Conservation (phyloP, 2,797 vertebrate genomes). For the Scyliorhinus canicula region DNA sequence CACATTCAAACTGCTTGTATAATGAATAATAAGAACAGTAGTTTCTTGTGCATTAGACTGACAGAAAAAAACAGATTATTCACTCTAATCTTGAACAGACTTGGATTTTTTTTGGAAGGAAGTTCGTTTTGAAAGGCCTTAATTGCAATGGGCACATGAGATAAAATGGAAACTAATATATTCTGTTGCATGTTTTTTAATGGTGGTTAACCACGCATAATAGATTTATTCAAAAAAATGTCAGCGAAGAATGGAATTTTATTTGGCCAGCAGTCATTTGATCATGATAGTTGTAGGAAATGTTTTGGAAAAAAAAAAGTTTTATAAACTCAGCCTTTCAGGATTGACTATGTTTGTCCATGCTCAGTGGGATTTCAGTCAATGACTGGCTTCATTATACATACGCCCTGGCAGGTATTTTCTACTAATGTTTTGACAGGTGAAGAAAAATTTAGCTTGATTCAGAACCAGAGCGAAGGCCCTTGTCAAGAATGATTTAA, state of each 20-base stretch:
- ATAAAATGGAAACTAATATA: neutral
- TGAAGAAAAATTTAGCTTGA: conserved; percentile 41
- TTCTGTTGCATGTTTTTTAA: neutral
- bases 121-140: neutral
- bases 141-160: neutral
- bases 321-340: conserved; percentile 34
- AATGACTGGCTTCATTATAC: conserved; percentile 42
- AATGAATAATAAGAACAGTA: conserved; percentile 32
- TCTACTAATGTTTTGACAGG: conserved; percentile 41
- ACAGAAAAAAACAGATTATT: conserved; percentile 18
- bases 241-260: neutral
- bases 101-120: neutral
- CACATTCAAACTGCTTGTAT: neutral
- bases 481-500: conserved; percentile 40
- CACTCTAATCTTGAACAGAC: conserved; percentile 6
- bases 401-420: conserved; percentile 33
- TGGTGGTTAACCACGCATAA: neutral
- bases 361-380: conserved; percentile 43
- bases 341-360: conserved; percentile 43
- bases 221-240: neutral
- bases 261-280: conserved; percentile 25
- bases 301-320: neutral
- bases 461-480: conserved; percentile 37
- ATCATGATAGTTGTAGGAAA: conserved; percentile 36
- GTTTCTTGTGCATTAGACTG: neutral